Evolutionary conservation across 1,140 invertebrate genomes (phyloP), one percentile per base, ranked within the genome.

Genomic region (Archegozetes longisetosus): DNA sequence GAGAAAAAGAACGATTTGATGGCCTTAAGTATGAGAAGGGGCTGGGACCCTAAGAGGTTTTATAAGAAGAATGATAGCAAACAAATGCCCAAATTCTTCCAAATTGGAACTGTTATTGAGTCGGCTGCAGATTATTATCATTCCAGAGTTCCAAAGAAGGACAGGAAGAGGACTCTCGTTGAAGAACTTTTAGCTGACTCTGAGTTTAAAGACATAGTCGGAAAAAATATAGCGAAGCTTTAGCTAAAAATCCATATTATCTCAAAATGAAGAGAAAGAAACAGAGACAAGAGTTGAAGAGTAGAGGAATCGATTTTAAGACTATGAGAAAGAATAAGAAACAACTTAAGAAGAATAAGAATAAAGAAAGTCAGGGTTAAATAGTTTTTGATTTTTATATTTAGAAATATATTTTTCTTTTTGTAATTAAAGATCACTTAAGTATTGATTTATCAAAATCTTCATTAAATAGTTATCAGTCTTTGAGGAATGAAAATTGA

Each of bases 151-250:
- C 84, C 86, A 0, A 87, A 84, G 63, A 92, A 88, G 69, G 78
- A 91, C 66, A 77, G 88, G 2, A 96, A 94, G 71, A 73, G 77
- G 25, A 91, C 88, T 0, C 78, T 97, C 61, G 88, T 95, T 0
- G 90, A 97, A 63, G 92, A 97, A 70, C 74, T 96, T 0, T 72
- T 96, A 69, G 83, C 83, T 12, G 88, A 95, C 79, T 84, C 85
- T 17, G 80, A 90, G 66, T 86, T 92, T 68, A 78, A 84, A 84
- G 83, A 74, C 88, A 83, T 65, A 68, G 68, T 6, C 57, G 52
- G 25, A 40, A 62, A 29, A 51, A 47, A 54, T 57, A 63, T 12
- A 17, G 20, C 6, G 4, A 51, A 14, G 26, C 28, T 26, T 26
- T 60, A 27, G 26, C 55, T 13, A 40, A 24, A 52, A 61, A 61